These are phyloP conservation scores for Ceratothoa steindachneri DNA, from an alignment of 2,888 invertebrate genomes.

Conservation along the genomic window DNA sequence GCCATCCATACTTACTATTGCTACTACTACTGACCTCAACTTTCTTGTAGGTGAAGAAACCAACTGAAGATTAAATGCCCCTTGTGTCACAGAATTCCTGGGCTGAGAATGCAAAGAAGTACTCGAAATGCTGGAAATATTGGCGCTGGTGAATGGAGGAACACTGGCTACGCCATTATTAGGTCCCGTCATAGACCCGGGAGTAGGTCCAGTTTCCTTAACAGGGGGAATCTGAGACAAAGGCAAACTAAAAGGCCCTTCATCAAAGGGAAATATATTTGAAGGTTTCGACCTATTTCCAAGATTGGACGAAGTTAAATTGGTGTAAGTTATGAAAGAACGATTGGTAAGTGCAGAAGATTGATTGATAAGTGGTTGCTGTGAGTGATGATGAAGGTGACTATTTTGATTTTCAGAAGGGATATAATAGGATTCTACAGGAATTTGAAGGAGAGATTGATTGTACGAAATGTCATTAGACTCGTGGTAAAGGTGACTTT, in stretches of 20 bases:
- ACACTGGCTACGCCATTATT: neutral
- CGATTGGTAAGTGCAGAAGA: neutral
- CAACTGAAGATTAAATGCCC: neutral
- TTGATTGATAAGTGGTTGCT: neutral
- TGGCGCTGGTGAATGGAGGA: neutral
- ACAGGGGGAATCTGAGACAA: slow-evolving; percentile 18
- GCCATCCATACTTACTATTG: too few relatives aligned
- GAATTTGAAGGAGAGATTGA: neutral
- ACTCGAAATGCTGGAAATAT: neutral
- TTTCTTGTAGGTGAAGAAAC: neutral
- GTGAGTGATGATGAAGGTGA: neutral
- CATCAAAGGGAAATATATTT: slow-evolving; percentile 13
- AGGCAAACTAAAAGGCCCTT: slow-evolving; percentile 18
- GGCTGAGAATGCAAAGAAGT: neutral
- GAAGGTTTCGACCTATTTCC: neutral
- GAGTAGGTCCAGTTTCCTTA: neutral
- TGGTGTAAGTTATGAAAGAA: neutral
- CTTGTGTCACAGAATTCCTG: neutral
- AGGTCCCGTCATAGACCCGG: neutral
- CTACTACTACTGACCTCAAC: neutral
- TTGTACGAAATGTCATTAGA: neutral
- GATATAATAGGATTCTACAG: neutral
- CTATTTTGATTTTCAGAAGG: neutral
- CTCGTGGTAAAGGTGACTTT: neutral
- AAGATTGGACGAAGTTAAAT: neutral